These are phyloP conservation scores for Erebia ligea DNA, from an alignment of 2,888 invertebrate species.

Conservation along the genomic window DNA sequence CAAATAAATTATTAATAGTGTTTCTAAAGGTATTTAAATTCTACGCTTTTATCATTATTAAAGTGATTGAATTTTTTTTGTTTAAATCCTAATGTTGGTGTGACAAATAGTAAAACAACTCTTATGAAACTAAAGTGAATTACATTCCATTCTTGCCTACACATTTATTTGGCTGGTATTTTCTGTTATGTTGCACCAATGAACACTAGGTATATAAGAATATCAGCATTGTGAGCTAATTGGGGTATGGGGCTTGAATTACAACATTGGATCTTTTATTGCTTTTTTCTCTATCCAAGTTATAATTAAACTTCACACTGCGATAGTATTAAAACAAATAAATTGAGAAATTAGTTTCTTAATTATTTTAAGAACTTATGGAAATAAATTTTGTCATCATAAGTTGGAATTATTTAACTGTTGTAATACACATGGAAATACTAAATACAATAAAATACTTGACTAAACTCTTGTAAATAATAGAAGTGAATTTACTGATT, in stretches of 20 bases:
- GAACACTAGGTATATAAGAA: no score
- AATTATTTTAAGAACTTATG: neutral
- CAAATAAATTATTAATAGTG: conserved; percentile 35
- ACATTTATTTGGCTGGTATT: neutral
- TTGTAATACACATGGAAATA: neutral
- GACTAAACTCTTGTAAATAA: conserved; percentile 2
- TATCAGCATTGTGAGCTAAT: neutral
- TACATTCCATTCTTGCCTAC: neutral
- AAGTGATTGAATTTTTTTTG: neutral
- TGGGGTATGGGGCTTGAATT: neutral
- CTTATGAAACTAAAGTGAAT: neutral
- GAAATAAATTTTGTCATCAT: neutral
- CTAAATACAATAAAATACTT: neutral
- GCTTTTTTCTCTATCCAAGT: neutral
- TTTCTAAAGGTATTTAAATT: conserved; percentile 25
- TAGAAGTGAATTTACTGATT: conserved; percentile 7
- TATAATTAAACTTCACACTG: neutral
- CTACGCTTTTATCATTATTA: conserved; percentile 14
- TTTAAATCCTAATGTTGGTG: conserved; percentile 14
- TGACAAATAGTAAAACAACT: neutral
- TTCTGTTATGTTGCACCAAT: neutral
- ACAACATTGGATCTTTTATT: neutral
- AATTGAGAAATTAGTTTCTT: neutral
- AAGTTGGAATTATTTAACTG: neutral
- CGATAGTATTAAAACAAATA: conserved; percentile 1